Conservation (phyloP, 2,888 invertebrate genomes). For the Yponomeuta plumbellus region DNA sequence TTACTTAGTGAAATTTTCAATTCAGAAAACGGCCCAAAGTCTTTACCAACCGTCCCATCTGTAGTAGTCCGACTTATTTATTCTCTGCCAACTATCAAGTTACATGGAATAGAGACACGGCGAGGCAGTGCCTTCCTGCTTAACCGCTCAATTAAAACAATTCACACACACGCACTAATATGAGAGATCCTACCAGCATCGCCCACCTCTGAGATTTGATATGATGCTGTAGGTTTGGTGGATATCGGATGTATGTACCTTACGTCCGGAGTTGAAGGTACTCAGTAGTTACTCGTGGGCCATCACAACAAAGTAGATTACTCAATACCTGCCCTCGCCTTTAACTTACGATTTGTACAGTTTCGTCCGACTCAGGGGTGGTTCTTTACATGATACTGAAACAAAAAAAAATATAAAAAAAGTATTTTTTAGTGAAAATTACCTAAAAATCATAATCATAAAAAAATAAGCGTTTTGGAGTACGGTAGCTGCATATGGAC, state of each 20-base stretch:
- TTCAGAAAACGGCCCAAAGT: no score
- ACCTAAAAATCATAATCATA: no score
- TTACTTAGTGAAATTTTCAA: no score
- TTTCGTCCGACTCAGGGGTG: no score
- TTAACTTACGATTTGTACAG: no score
- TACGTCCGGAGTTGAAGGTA: not conserved
- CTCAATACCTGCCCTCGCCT: no score
- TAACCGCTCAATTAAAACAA: constrained; percentile 41
- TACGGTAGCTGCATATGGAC: no score
- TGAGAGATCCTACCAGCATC: constrained; percentile 29
- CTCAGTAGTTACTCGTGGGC: not conserved
- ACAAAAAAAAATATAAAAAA: no score
- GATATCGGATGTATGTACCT: not conserved
- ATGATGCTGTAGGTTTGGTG: not conserved
- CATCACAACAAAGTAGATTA: no score
- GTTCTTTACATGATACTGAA: no score
- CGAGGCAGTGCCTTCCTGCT: constrained; percentile 1
- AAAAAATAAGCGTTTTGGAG: no score
- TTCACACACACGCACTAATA: constrained; percentile 41
- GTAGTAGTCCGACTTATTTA: not conserved
- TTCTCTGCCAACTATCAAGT: constrained; percentile 20
- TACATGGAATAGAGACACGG: constrained; percentile 18
- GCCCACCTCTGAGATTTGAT: not conserved
- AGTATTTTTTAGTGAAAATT: no score
- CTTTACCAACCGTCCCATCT: not conserved